Base-by-base conservation (phyloP, 2,113 vertebrate genomes). In the Elephas maximus region DNA sequence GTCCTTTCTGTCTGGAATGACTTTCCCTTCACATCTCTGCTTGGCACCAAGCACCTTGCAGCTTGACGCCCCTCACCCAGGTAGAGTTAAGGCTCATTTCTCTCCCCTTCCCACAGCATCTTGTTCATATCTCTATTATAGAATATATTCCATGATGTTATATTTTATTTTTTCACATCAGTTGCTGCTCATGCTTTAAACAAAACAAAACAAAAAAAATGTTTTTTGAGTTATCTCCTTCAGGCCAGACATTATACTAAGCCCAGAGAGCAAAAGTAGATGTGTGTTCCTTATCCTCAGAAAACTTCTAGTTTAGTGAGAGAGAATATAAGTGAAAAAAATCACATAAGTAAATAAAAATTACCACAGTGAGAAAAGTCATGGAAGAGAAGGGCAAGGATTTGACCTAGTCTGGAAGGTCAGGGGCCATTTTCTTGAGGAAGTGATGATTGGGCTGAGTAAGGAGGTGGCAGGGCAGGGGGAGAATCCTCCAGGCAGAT, bases 141-240 rank as follows among this genome's bases (percentile, higher is more conserved):
- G 20, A 60, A 73, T 88, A 33, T 6, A 2, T 6, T 18, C 20
- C 12, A 14, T 17, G 7, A 4, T n/a, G 33, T 37, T 53, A 5
- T 20, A 17, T n/a, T 84, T 41, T n/a, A 21, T 37, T 87, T 24
- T 71, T 57, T 60, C 28, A 7, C 8, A 12, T 62, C 7, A 45
- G 30, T 69, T 65, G 45, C 28, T 65, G 45, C 28, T 87, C 69
- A 45, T 74, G 48, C n/a, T 92, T 93, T 4, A 84, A 79, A 7
- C 11, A n/a, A 0, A 37, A 24, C 0, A 41, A 48, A 48, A 48
- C 28, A 0, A 37, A 24, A 0, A 41, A 48, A 48, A 48, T n/a
- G n/a, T 6, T n/a, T 76, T 57, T 83, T 67, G 44, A 92, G 8
- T 77, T 77, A 7, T 90, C 60, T 82, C 2, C 8, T 41, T 92